Base-by-base conservation (phyloP, 53 echinoderm and acorn worm genomes). In the Holothuria scabra region DNA sequence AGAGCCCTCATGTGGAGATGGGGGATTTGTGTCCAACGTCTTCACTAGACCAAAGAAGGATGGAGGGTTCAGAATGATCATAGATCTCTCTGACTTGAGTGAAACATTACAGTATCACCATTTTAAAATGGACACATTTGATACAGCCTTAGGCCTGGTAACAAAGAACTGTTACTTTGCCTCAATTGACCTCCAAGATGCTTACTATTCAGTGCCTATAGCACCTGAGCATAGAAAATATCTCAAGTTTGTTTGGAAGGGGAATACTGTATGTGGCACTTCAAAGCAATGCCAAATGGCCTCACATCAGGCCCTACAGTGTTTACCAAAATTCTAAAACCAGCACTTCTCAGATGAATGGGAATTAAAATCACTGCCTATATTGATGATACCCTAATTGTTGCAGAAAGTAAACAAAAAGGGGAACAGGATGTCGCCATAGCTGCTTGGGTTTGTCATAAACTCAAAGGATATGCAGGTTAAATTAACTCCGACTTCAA, bases 291-390 rank as follows among this genome's bases (percentile, higher is more conserved):
- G n/a, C n/a, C n/a, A n/a, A 84, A 84, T 76, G 88, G 88, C 4
- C 61, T 83, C 16, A 28, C 68, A 23, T 69, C 86, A 55, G 90
- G 80, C 8, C 86, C 86, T 20, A 37, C 86, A 32, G 34, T 86
- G 18, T 89, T 85, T 33, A 89, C 89, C n/a, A 89, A 89, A 85
- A 11, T 89, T 1, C 44, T 88, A 38, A 89, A 89, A 35, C 89
- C 89, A 20, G 66, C 89, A 25, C 33, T 24, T 44, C 20, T 85
- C 22, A 74, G 79, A 56, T 29, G 16, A 33, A 14, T n/a, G n/a
- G n/a, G n/a, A n/a, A n/a, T n/a, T n/a, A n/a, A n/a, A n/a, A n/a
- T n/a, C n/a, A n/a, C n/a, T n/a, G n/a, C n/a, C n/a, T n/a, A n/a
- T n/a, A n/a, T n/a, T n/a, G n/a, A n/a, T n/a, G n/a, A n/a, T n/a